A percentile compares a stretch with the other conserved stretches of the same genome.
Conservation (phyloP, 2,113 vertebrate species). For the Malurus alboscapulatus region DNA sequence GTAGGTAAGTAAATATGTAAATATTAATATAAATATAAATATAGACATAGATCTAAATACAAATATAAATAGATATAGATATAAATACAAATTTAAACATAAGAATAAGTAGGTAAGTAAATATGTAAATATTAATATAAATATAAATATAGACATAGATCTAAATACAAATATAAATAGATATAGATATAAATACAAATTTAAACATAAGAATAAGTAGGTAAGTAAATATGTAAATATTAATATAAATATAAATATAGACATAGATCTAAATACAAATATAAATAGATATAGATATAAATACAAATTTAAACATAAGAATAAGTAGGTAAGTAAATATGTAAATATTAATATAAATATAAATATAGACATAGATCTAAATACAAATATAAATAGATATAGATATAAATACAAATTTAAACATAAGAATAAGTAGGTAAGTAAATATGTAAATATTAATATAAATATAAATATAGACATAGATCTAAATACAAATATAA, state of each 20-base stretch:
- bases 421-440: background rate
- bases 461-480: background rate
- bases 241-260: background rate
- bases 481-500: background rate
- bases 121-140: background rate
- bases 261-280: no score
- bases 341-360: background rate
- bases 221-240: background rate
- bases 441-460: background rate
- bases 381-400: background rate
- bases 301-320: background rate
- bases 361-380: no score
- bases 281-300: background rate
- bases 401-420: background rate
- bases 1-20: background rate
- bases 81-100: background rate
- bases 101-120: background rate
- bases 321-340: background rate
- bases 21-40: background rate
- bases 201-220: background rate
- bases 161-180: background rate
- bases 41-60: no score
- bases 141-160: no score
- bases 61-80: background rate
- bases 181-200: background rate